Percentiles rank a stretch among this genome's conserved stretches.
phyloP scores from a whole-genome alignment of 2,113 vertebrate species.

The Vulpes lagopus region DNA sequence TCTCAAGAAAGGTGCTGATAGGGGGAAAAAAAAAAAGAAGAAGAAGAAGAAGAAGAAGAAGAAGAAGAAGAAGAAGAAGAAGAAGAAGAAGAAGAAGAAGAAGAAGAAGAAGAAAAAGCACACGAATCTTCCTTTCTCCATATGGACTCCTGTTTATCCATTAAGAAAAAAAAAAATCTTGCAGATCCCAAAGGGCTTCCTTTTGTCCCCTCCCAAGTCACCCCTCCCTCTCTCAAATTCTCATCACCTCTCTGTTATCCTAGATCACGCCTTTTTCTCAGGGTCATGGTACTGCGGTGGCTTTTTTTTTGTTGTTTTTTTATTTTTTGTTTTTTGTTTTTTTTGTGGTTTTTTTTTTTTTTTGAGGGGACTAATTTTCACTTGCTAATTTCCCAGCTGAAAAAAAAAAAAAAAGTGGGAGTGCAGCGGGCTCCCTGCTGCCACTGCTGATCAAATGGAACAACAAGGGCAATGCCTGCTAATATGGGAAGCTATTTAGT shows the following conservation, averaged over 20 bases:
- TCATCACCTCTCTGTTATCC: slow-evolving; percentile 81
- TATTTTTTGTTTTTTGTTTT: slow-evolving; percentile 61
- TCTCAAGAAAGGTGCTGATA: slow-evolving; percentile 92
- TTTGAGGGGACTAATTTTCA: slow-evolving; percentile 87
- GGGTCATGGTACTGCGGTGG: slow-evolving; percentile 81
- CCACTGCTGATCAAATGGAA: slow-evolving; percentile 98
- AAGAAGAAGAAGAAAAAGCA: slow-evolving; percentile 70
- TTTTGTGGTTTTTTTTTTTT: slow-evolving; percentile 62
- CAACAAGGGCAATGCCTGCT: slow-evolving; percentile 97
- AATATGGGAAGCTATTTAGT: slow-evolving; percentile 98
- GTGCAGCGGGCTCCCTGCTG: slow-evolving; percentile 93
- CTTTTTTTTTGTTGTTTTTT: too few relatives aligned
- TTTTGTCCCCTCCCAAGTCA: slow-evolving; percentile 56
- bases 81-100: slow-evolving; percentile 76
- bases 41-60: slow-evolving; percentile 55
- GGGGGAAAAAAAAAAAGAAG: slow-evolving; percentile 82
- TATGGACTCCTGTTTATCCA: slow-evolving; percentile 84
- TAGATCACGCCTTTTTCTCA: slow-evolving; percentile 80
- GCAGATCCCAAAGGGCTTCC: slow-evolving; percentile 61
- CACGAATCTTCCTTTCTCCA: slow-evolving; percentile 81
- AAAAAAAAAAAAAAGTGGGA: slow-evolving; percentile 86
- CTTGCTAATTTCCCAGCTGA: slow-evolving; percentile 87
- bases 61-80: slow-evolving; percentile 61
- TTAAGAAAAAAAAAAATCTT: slow-evolving; percentile 74
- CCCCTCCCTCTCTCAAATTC: slow-evolving; percentile 69